Conservation (phyloP, 2,888 invertebrate species). For the Ophioninae sp. region DNA sequence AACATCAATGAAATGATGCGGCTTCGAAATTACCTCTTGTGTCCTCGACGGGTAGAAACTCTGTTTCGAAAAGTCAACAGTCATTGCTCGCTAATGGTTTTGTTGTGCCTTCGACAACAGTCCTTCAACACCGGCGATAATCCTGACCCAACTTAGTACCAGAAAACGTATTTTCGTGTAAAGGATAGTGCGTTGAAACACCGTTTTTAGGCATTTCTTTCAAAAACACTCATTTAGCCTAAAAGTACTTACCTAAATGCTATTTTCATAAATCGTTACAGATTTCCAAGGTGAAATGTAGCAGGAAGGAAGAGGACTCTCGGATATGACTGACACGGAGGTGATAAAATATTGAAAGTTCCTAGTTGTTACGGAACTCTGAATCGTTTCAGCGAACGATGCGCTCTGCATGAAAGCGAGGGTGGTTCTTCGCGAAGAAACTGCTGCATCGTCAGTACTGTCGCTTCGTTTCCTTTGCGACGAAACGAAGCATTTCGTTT, state of each 20-base stretch:
- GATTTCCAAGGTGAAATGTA: not conserved
- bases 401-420: not conserved
- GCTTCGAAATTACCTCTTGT: too few relatives aligned
- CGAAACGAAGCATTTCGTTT: not conserved
- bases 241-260: not conserved
- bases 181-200: not conserved
- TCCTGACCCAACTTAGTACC: not conserved
- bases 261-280: not conserved
- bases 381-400: not conserved
- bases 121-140: not conserved
- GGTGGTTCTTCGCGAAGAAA: not conserved
- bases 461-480: not conserved
- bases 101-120: too few relatives aligned
- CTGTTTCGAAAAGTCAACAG: too few relatives aligned
- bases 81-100: too few relatives aligned
- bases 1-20: too few relatives aligned
- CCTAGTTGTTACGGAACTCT: not conserved
- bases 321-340: not conserved
- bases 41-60: too few relatives aligned
- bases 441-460: not conserved
- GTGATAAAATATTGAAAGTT: not conserved
- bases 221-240: not conserved
- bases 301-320: not conserved
- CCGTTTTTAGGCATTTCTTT: too few relatives aligned
- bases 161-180: not conserved